Evolutionary conservation across 2,888 invertebrate genomes (phyloP).

Genomic region (Desoria tigrina): DNA sequence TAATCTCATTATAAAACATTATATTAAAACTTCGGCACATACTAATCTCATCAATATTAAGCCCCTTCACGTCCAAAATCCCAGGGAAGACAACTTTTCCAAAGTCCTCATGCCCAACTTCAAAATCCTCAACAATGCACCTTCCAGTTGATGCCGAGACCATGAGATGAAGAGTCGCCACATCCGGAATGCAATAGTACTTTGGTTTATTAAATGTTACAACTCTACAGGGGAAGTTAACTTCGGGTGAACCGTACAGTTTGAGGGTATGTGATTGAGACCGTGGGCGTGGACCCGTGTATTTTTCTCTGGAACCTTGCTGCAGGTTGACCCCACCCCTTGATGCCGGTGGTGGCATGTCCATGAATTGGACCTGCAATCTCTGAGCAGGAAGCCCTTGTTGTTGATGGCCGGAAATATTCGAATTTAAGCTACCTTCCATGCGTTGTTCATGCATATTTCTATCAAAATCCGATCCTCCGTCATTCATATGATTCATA

Average conservation of each 20-base stretch:
- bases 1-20: too few species aligned
- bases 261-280: background rate
- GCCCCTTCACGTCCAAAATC: slow-evolving; percentile 75
- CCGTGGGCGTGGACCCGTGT: too few species aligned
- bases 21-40: slow-evolving; percentile 55
- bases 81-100: slow-evolving; percentile 86
- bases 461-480: too few species aligned
- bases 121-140: slow-evolving; percentile 81
- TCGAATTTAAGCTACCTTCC: too few species aligned
- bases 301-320: too few species aligned
- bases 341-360: background rate
- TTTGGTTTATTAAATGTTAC: slow-evolving; percentile 25
- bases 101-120: slow-evolving; percentile 83
- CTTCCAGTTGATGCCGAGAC: slow-evolving; percentile 60
- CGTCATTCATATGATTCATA: too few species aligned
- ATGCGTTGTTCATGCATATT: too few species aligned
- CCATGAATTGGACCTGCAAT: too few species aligned
- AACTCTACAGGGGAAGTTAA: background rate
- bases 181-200: slow-evolving; percentile 57
- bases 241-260: background rate
- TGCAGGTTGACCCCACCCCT: background rate
- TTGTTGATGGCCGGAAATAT: too few species aligned
- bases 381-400: too few species aligned
- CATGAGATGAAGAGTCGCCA: slow-evolving; percentile 80
- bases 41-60: slow-evolving; percentile 84